A percentile compares a stretch with the other conserved stretches of the same genome.
Evolutionary conservation across 2,113 vertebrate genomes (phyloP).

Genomic region (Psephotus haematonotus): DNA sequence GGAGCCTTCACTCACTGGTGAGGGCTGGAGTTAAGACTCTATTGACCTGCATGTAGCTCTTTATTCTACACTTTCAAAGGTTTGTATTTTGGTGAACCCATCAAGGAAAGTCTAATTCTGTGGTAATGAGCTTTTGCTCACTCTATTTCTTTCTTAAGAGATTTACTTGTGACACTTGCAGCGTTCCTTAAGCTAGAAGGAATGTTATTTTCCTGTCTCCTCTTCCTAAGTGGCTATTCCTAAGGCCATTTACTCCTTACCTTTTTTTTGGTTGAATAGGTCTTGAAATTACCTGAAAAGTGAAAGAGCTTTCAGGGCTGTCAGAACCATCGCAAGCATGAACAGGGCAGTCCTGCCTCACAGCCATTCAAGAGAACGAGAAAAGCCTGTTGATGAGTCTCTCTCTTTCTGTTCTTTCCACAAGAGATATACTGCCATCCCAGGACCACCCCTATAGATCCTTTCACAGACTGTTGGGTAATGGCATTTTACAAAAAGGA

Average conservation of each 20-base stretch:
- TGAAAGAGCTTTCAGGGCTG: background rate
- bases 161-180: background rate
- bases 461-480: background rate
- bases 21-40: background rate
- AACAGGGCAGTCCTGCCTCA: background rate
- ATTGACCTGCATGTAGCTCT: background rate
- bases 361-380: background rate
- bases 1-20: background rate
- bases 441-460: background rate
- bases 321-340: background rate
- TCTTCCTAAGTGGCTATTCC: background rate
- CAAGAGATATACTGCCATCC: background rate
- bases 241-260: background rate
- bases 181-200: background rate
- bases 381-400: background rate
- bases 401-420: background rate
- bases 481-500: background rate
- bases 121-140: background rate
- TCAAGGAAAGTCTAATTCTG: background rate
- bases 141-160: background rate
- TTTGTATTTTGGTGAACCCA: background rate
- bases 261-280: background rate
- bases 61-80: background rate
- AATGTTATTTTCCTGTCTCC: background rate
- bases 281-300: background rate